Base-by-base conservation (phyloP, 2,113 vertebrate species). In the Pristiophorus japonicus region DNA sequence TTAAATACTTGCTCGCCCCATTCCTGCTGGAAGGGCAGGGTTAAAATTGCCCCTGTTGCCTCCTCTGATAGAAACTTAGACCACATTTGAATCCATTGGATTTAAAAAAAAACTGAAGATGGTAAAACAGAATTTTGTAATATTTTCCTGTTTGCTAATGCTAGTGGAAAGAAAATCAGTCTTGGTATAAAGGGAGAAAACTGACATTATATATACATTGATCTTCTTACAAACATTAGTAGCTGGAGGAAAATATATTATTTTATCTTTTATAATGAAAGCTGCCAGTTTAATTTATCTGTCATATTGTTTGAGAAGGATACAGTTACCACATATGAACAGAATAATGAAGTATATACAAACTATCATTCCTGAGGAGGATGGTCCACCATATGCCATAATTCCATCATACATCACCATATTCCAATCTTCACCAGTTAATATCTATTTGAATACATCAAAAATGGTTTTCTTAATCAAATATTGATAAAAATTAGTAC, bases 291-390 rank as follows among this genome's bases (percentile, higher is more conserved):
- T 67, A 70, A 75, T 14, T 62, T 38, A 65, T 63, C 55, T 65
- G 78, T 66, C 20, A 66, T 88, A 63, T 27, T 87, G 45, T 3
- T 34, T 73, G 30, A 24, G 24, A 97, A 98, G 98, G 99, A 99
- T 99, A 99, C 99, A 99, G 97, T 99, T 99, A 96, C 99, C 99
- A 95, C 99, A 99, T 96, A 99, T 99, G 97, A 99, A 99, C 96
- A 99, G 98, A 96, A 99, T 99, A 97, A 99, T 99, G 97, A 99
- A 99, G 97, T 99, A 99, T 96, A 99, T 98, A 96, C 99, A 99
- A 96, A 99, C 99, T 0, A 99, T 98, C 99, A 99, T 99, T 93
- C 99, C 99, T 2, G 99, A 98, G 0, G 99, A 99, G 1, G 99
- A 99, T 0, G 99, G 99, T 5, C 99, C 99, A 12, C 99, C 99